A percentile compares a stretch with the other conserved stretches of the same genome.
Conservation (phyloP, 2,888 invertebrate genomes). For the Athalia cordata region DNA sequence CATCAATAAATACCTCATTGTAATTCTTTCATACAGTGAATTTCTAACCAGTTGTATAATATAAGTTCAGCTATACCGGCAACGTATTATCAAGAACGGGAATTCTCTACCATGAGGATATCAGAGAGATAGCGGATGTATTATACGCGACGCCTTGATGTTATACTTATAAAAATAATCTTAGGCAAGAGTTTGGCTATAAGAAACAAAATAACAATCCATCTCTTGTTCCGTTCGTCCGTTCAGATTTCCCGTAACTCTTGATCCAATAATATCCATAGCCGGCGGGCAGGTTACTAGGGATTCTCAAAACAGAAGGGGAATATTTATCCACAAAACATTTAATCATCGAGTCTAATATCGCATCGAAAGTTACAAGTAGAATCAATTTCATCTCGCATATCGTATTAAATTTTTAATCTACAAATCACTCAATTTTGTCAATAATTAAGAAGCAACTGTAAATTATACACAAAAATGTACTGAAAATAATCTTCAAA, state of each 20-base stretch:
- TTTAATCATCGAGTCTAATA: background rate
- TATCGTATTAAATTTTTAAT: too few species aligned
- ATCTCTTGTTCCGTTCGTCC: conserved; percentile 10
- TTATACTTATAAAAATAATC: conserved; percentile 19
- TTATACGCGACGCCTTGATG: conserved; percentile 12
- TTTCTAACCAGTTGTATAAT: too few species aligned
- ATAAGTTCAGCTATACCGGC: too few species aligned
- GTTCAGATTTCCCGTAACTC: conserved; percentile 17
- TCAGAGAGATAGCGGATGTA: background rate
- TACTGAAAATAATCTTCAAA: too few species aligned
- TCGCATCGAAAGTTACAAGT: background rate
- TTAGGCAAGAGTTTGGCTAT: background rate
- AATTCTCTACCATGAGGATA: background rate
- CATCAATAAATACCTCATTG: too few species aligned
- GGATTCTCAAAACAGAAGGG: conserved; percentile 5
- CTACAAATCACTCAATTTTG: too few species aligned
- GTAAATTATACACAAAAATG: too few species aligned
- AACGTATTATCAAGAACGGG: background rate
- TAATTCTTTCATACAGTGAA: too few species aligned
- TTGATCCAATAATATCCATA: conserved; percentile 24
- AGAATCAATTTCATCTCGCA: background rate
- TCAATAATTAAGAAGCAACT: too few species aligned
- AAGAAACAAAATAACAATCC: background rate
- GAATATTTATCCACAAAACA: background rate
- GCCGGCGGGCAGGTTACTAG: conserved; percentile 30